Evolutionary conservation across 2,888 invertebrate genomes (phyloP), one percentile per base, ranked within the genome.

Genomic region (Apodemia duryi): DNA sequence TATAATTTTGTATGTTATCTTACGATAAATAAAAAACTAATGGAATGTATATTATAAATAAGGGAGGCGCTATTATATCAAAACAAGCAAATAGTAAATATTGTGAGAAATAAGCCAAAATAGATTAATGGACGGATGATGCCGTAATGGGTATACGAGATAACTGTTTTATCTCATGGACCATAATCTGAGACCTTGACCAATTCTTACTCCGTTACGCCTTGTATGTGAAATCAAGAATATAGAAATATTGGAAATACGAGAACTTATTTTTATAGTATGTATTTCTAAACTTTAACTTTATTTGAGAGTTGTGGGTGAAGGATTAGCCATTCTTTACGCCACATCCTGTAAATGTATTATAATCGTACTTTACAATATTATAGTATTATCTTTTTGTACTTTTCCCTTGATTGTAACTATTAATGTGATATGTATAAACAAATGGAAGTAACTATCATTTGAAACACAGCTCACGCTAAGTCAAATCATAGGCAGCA

Each of bases 151-250:
- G 9, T 57, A 57, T 57, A 57, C 41, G 63, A 60, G 21, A 65
- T 67, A 66, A 28, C 66, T 77, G 74, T 80, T 84, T 81, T 83
- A 85, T 85, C 82, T 82, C 80, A 82, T 79, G 82, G 81, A 81
- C 81, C 82, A 81, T 84, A 84, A 84, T 83, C 82, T 76, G 69
- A 71, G 73, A 72, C 75, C 72, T 70, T 71, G 70, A 79, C 10
- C 57, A 29, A 57, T 57, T 57, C 57, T 57, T 57, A 11, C 57
- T 32, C 5, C 29, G 46, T 6, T 29, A 57, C 57, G 57, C 5
- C 57, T 29, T 57, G 29, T 29, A 11, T 57, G 13, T 1, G 5
- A 29, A 57, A 57, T 11, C 57, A 57, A 57, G 29, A 29, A 57
- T 32, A 57, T 32, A 57, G 10, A 57, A 32, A 32, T 29, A 28